Evolutionary conservation across 2,888 invertebrate species (phyloP).

Genomic region (Melangyna quadrimaculata): DNA sequence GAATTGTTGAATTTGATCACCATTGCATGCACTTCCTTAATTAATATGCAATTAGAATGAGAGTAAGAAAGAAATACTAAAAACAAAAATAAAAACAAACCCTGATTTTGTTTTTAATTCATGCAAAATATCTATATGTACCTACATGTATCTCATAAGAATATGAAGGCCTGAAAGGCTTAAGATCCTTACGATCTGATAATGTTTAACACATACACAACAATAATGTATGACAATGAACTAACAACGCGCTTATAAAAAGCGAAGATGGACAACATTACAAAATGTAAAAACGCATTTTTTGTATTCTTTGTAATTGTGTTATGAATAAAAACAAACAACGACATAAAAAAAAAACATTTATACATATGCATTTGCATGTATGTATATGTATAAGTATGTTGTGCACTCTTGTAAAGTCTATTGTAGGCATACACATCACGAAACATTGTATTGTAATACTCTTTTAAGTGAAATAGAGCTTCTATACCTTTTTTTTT

Average conservation of each 20-base stretch:
- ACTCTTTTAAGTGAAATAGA: conserved; percentile 33
- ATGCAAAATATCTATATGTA: conserved; percentile 2
- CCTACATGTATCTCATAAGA: background rate
- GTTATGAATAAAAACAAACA: conserved; percentile 9
- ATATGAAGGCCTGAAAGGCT: conserved; percentile 10
- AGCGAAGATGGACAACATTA: conserved; percentile 60
- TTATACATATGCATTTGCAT: too few species aligned
- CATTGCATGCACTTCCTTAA: conserved; percentile 26
- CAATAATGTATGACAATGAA: background rate
- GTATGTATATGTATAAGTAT: background rate
- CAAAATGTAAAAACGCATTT: conserved; percentile 65
- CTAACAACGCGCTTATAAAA: conserved; percentile 17
- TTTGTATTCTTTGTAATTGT: conserved; percentile 14
- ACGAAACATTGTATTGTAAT: conserved; percentile 44
- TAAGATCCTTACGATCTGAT: conserved; percentile 24
- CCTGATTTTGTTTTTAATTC: conserved; percentile 8
- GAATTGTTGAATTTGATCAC: background rate
- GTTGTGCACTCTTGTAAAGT: background rate
- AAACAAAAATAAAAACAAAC: conserved; percentile 10
- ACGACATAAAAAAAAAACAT: background rate
- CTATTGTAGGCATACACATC: conserved; percentile 22
- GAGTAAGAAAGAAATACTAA: background rate
- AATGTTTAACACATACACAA: conserved; percentile 7
- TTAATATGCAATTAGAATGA: conserved; percentile 25
- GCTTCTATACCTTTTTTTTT: conserved; percentile 23